Conservation (phyloP, 2,113 vertebrate genomes). For the Daubentonia madagascariensis region DNA sequence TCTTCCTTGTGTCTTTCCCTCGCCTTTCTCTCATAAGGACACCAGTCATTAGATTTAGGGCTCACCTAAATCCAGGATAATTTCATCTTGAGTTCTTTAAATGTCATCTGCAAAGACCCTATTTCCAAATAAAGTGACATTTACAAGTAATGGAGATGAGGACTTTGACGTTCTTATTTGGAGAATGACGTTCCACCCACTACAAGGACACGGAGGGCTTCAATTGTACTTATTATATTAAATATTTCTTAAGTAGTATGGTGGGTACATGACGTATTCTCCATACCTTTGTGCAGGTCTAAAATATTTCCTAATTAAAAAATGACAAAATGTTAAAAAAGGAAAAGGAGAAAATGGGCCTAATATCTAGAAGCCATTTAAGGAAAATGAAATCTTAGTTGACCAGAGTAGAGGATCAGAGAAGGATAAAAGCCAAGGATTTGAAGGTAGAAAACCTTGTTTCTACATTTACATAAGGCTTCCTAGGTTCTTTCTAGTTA, state of each 20-base stretch:
- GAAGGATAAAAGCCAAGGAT: not conserved
- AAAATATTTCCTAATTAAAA: not conserved
- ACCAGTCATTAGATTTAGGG: not conserved
- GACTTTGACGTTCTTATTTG: not conserved
- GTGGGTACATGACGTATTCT: not conserved
- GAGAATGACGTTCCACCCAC: not conserved
- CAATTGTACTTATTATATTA: not conserved
- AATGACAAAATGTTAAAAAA: not conserved
- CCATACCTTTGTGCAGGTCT: not conserved
- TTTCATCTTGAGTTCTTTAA: not conserved
- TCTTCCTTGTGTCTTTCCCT: not conserved
- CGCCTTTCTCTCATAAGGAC: not conserved
- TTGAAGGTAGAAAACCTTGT: not conserved
- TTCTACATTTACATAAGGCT: not conserved
- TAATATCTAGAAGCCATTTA: not conserved
- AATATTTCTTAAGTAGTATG: not conserved
- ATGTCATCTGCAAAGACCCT: not conserved
- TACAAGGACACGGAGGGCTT: not conserved
- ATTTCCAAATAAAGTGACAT: not conserved
- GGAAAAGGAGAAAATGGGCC: not conserved
- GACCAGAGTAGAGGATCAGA: not conserved
- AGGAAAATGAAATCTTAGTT: not conserved
- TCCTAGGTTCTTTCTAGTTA: not conserved
- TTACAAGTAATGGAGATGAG: not conserved
- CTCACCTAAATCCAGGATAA: not conserved